These are phyloP conservation scores for Peromyscus nudipes DNA, from an alignment of 2,797 vertebrate species.

Conservation along the genomic window DNA sequence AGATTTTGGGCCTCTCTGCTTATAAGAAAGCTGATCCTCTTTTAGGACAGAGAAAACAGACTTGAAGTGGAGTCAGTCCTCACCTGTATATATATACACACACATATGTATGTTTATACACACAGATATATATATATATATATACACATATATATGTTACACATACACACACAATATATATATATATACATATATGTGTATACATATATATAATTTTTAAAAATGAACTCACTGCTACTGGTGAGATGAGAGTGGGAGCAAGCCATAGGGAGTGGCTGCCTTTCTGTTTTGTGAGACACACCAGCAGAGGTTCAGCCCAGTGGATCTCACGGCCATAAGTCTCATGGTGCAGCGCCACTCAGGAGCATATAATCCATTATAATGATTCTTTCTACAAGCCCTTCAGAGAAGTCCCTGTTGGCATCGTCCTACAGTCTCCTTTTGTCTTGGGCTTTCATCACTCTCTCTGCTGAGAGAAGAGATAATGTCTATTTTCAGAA, in stretches of 20 bases:
- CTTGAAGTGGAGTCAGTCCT: not conserved
- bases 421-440: not conserved
- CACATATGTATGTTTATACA: not conserved
- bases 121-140: rapidly evolving
- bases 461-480: not conserved
- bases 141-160: not conserved
- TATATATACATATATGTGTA: not conserved
- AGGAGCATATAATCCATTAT: not conserved
- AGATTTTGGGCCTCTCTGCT: not conserved
- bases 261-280: not conserved
- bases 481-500: conserved; percentile 34
- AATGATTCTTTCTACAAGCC: not conserved
- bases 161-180: not conserved
- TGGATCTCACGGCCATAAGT: not conserved
- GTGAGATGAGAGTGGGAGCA: not conserved
- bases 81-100: not conserved
- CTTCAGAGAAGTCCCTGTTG: not conserved
- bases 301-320: not conserved
- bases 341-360: too few species aligned
- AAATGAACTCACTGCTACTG: not conserved
- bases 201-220: not conserved
- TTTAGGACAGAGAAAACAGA: not conserved
- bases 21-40: not conserved
- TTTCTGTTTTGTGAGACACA: not conserved
- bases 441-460: not conserved